Evolutionary conservation across 2,797 vertebrate species (phyloP).

Genomic region (Cyclopterus lumpus): DNA sequence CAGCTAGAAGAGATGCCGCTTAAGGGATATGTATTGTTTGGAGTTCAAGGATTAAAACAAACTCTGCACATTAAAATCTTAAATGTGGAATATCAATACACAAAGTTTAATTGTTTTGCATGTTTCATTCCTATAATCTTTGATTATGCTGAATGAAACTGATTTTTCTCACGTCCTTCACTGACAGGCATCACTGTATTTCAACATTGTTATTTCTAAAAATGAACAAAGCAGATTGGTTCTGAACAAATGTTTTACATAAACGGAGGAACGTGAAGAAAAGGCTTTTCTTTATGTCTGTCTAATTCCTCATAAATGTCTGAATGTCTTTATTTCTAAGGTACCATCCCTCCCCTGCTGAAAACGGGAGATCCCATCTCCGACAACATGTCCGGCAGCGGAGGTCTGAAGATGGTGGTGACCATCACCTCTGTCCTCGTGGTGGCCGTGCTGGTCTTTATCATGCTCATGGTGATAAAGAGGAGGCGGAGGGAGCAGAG

Average conservation of each 20-base stretch:
- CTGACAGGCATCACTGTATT: background rate
- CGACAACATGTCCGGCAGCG: slow-evolving; percentile 92
- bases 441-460: slow-evolving; percentile 92
- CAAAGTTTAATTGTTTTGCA: background rate
- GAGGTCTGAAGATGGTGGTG: slow-evolving; percentile 98
- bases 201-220: background rate
- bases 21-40: background rate
- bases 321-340: slow-evolving; percentile 70
- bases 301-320: background rate
- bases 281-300: background rate
- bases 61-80: slow-evolving; percentile 1
- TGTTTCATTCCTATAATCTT: background rate
- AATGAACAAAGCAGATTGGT: background rate
- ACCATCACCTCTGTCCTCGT: slow-evolving; percentile 96
- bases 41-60: background rate
- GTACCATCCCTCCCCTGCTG: slow-evolving; percentile 96
- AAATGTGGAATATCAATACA: slow-evolving; percentile 11
- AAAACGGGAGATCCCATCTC: slow-evolving; percentile 93
- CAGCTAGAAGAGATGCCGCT: background rate
- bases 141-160: background rate
- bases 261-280: background rate
- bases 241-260: background rate
- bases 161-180: background rate
- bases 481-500: slow-evolving; percentile 95
- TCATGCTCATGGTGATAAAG: slow-evolving; percentile 92